A percentile compares a stretch with the other conserved stretches of the same genome.
Evolutionary conservation across 2,113 vertebrate genomes (phyloP).

Genomic region (Antechinus flavipes): DNA sequence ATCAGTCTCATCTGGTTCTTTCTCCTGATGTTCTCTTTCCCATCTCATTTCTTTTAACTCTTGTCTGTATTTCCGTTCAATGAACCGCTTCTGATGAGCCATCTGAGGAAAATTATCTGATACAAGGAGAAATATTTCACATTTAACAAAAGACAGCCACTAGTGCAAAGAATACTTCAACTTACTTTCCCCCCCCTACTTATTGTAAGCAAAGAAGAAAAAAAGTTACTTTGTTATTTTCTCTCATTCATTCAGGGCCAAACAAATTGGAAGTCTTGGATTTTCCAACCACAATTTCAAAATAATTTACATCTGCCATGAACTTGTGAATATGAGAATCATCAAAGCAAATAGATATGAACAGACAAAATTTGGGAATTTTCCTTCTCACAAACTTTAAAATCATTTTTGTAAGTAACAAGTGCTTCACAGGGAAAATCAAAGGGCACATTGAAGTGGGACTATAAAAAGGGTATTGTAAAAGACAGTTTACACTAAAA

Average conservation of each 20-base stretch:
- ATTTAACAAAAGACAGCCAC: conserved; percentile 82
- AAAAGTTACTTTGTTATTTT: conserved; percentile 40
- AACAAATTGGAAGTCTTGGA: neutral
- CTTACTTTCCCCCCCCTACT: neutral
- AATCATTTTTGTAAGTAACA: neutral
- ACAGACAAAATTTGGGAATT: neutral
- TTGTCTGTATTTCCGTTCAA: conserved; percentile 99
- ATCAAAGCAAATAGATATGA: neutral
- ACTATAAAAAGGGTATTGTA: neutral
- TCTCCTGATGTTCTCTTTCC: conserved; percentile 96
- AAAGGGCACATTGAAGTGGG: neutral
- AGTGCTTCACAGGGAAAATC: conserved; percentile 25
- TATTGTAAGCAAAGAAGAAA: conserved; percentile 40
- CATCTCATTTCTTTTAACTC: conserved; percentile 99
- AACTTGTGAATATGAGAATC: conserved; percentile 9
- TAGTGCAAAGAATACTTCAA: conserved; percentile 60
- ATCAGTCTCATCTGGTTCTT: conserved; percentile 91
- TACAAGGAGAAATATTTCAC: conserved; percentile 84
- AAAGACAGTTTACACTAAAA: conserved; percentile 45
- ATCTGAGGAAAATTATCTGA: conserved; percentile 99
- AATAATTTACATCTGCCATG: conserved; percentile 39
- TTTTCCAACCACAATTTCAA: neutral
- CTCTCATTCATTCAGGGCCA: conserved; percentile 35
- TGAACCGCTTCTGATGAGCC: conserved; percentile 99
- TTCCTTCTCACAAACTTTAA: conserved; percentile 7